Evolutionary conservation across 2,888 invertebrate species (phyloP).

Genomic region (Nebria salina): DNA sequence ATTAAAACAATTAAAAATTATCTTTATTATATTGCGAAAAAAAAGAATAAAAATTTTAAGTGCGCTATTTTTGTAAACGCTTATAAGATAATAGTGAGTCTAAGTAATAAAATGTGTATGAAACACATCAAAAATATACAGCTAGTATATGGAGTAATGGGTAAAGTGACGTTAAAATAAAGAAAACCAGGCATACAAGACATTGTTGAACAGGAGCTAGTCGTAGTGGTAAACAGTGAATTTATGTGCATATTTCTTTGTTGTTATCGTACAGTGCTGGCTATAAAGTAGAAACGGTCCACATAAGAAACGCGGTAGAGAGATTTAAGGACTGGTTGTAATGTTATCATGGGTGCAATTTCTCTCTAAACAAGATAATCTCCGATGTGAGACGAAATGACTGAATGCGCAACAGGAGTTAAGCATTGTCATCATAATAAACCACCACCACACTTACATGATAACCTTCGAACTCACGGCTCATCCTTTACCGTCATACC

Average conservation of each 20-base stretch:
- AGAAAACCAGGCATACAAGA: conserved; percentile 8
- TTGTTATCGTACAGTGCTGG: conserved; percentile 19
- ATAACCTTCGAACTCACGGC: neutral
- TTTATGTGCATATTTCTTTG: conserved; percentile 46
- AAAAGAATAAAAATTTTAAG: neutral
- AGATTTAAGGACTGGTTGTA: conserved; percentile 34
- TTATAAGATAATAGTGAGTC: neutral
- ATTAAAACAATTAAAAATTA: neutral
- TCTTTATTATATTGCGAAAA: neutral
- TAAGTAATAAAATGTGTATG: neutral
- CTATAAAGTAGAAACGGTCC: conserved; percentile 35
- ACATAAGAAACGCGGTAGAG: neutral
- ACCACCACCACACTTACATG: neutral
- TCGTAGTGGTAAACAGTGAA: conserved; percentile 43
- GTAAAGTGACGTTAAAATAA: neutral
- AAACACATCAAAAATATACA: neutral
- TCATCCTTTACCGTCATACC: neutral
- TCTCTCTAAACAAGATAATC: conserved; percentile 43
- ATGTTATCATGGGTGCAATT: conserved; percentile 41
- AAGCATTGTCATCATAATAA: neutral
- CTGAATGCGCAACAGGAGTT: conserved; percentile 32
- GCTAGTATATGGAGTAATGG: neutral
- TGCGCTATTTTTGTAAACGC: neutral
- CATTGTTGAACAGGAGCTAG: neutral
- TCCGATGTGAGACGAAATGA: conserved; percentile 27